Evolutionary conservation across 2,797 vertebrate genomes (phyloP).

Genomic region (Chloroceryle inda): DNA sequence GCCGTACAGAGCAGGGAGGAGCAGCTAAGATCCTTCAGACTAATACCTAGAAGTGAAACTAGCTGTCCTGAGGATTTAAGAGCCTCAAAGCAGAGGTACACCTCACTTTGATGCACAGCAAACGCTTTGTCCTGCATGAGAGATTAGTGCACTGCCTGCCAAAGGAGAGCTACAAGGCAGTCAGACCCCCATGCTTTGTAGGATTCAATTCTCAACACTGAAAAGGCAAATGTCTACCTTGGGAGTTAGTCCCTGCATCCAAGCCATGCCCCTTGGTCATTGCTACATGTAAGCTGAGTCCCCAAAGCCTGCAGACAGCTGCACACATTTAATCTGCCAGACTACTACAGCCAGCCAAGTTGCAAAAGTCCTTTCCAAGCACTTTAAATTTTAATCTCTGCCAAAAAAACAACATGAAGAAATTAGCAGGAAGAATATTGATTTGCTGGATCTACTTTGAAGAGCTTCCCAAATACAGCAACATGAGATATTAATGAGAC

Average conservation of each 20-base stretch:
- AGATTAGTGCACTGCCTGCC: accelerated
- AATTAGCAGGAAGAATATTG: neutral
- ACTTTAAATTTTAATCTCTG: neutral
- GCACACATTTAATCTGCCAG: neutral
- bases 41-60: neutral
- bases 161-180: neutral
- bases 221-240: neutral
- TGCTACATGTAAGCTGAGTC: accelerated
- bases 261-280: neutral
- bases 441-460: neutral
- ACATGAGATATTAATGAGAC: neutral
- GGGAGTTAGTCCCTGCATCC: neutral
- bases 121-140: neutral
- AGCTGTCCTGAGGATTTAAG: neutral
- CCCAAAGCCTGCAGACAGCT: neutral
- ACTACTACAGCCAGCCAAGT: neutral
- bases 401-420: neutral
- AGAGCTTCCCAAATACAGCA: neutral
- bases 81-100: neutral
- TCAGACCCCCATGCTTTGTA: neutral
- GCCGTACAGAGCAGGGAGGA: neutral
- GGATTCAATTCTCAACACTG: neutral
- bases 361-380: neutral
- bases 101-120: neutral
- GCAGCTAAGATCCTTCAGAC: neutral